Conservation (phyloP, 1,140 invertebrate genomes). For the Bombyx mandarina region DNA sequence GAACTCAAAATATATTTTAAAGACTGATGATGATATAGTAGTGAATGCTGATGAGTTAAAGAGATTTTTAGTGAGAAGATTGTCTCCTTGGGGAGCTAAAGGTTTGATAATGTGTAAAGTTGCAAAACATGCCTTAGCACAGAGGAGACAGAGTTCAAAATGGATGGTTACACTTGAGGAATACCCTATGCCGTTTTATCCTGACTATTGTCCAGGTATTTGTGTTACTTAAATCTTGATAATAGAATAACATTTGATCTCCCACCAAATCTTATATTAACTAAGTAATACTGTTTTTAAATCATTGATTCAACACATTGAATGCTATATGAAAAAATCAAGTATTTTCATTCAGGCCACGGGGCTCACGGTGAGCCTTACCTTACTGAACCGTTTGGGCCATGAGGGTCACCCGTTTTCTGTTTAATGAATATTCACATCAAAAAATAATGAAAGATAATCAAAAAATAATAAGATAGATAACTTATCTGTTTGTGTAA, state of each 20-base stretch:
- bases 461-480: too few relatives aligned
- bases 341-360: too few relatives aligned
- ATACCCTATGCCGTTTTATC: constrained; percentile 77
- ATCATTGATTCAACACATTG: too few relatives aligned
- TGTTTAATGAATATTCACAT: too few relatives aligned
- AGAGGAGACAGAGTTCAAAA: constrained; percentile 79
- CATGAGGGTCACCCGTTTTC: too few relatives aligned
- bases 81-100: constrained; percentile 73
- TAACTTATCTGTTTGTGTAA: too few relatives aligned
- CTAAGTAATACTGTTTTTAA: too few relatives aligned
- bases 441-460: too few relatives aligned
- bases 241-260: not conserved
- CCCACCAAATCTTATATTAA: too few relatives aligned
- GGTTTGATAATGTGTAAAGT: constrained; percentile 75
- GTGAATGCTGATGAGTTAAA: constrained; percentile 79
- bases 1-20: constrained; percentile 80
- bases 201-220: constrained; percentile 75
- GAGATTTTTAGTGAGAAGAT: constrained; percentile 72
- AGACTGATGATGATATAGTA: constrained; percentile 86
- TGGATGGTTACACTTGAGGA: constrained; percentile 83
- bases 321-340: too few relatives aligned
- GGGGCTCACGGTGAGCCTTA: too few relatives aligned
- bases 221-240: constrained; percentile 1
- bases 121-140: constrained; percentile 60
- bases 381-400: too few relatives aligned